Evolutionary conservation across 2,888 invertebrate genomes (phyloP), one percentile per base, ranked within the genome.

Genomic region (Syrphus vitripennis): DNA sequence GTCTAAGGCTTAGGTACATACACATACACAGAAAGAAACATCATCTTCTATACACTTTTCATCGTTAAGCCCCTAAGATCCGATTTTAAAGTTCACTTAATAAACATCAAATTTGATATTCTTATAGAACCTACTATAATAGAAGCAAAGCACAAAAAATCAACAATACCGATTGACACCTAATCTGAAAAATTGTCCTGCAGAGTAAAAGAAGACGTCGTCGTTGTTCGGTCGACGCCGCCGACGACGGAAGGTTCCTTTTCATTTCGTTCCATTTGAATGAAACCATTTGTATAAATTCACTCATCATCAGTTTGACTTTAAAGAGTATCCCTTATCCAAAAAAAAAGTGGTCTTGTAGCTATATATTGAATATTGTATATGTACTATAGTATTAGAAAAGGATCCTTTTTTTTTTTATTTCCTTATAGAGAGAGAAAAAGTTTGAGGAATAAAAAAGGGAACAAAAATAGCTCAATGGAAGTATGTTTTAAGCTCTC

Each of bases 41-140:
- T 1, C 7, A 31, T 31, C 4, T 31, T 1, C 34, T 9, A 42
- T 45, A 45, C 19, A 48, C 7, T 24, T 65, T 37, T 14, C 34
- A 53, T 24, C 59, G 59, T 21, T 50, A 37, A 55, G 48, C 40
- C 48, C 42, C 12, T 24, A 29, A 40, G 70, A 50, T 59, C 37
- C 70, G 40, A 75, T 37, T 70, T 65, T 29, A 71, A 80, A 80
- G 67, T 84, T 67, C 71, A 80, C 80, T 80, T 84, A 71, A 84
- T 84, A 84, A 84, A 76, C 71, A 81, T 84, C 59, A 84, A 84
- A 84, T 84, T 84, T 84, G 76, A 84, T 84, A 80, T 80, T 84
- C 80, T 6, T 21, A 34, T 10, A 42, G 4, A 59, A 14, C 14
- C 14, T 24, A 12, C 10, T 48, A 21, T 21, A 19, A 21, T 45